Evolutionary conservation across 2,797 vertebrate species (phyloP).

Genomic region (Danio tinwini): DNA sequence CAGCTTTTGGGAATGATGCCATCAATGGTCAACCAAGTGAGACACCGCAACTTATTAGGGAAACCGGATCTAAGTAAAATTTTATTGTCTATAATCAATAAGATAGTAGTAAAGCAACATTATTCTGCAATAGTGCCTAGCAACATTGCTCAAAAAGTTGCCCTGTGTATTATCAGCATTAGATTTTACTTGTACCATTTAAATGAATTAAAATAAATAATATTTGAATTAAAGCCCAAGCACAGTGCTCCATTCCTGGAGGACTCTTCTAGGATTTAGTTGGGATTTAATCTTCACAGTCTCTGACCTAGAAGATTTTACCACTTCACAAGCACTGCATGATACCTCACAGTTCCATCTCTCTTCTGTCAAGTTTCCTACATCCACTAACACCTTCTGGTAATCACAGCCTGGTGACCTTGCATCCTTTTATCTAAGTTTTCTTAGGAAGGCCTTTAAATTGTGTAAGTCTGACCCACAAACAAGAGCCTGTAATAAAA

Average conservation of each 20-base stretch:
- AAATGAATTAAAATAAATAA: background rate
- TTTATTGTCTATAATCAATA: no score
- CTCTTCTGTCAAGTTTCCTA: background rate
- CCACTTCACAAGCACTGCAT: background rate
- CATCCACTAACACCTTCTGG: conserved; percentile 19
- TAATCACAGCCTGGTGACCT: conserved; percentile 30
- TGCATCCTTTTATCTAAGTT: background rate
- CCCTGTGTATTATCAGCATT: no score
- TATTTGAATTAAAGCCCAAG: no score
- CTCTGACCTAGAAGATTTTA: background rate
- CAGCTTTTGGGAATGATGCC: no score
- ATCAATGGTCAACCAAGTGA: no score
- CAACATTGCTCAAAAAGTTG: no score
- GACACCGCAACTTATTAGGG: no score
- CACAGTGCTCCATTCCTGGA: background rate
- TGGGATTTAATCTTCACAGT: background rate
- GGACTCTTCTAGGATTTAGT: background rate
- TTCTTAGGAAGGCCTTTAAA: background rate
- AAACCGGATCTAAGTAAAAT: no score
- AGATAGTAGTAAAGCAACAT: no score
- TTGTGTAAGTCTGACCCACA: background rate
- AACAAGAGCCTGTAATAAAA: conserved; percentile 3
- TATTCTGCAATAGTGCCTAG: no score
- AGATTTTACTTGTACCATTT: background rate
- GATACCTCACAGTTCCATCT: conserved; percentile 49